Percentiles rank a stretch among this genome's conserved stretches.
Conservation (phyloP, 2,113 vertebrate genomes). For the Pterocles gutturalis region DNA sequence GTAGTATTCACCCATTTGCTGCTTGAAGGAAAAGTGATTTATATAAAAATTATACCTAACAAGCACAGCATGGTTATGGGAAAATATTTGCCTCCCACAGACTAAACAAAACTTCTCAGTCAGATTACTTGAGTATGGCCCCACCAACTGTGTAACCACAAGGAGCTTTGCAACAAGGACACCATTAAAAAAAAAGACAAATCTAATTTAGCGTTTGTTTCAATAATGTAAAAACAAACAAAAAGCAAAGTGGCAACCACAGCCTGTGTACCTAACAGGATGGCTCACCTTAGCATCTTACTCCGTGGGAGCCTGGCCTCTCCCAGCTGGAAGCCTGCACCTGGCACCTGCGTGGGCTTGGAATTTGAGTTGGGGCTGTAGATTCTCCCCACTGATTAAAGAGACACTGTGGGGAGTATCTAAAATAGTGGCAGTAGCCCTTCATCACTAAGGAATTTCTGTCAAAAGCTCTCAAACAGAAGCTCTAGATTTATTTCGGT, state of each 20-base stretch:
- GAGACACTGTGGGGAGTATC: not conserved
- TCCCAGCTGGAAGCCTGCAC: no score
- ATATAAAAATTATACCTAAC: not conserved
- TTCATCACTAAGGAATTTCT: not conserved
- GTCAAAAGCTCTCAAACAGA: not conserved
- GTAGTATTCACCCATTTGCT: not conserved
- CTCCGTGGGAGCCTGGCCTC: accelerated
- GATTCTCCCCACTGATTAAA: not conserved
- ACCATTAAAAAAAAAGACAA: not conserved
- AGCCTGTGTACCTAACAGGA: not conserved
- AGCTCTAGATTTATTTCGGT: not conserved
- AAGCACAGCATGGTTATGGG: not conserved
- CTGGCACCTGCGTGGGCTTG: not conserved
- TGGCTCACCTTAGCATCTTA: not conserved
- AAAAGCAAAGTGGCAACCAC: not conserved
- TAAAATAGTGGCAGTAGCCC: not conserved
- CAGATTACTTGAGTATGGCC: not conserved
- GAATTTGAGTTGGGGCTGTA: not conserved
- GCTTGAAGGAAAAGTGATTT: not conserved
- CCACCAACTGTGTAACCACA: not conserved
- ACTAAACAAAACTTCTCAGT: not conserved
- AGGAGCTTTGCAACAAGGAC: not conserved
- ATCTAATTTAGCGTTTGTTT: not conserved
- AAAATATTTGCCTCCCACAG: not conserved
- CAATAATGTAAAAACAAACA: not conserved